These are phyloP conservation scores for Pilophorus perplexus DNA, from an alignment of 2,888 invertebrate species.

Conservation along the genomic window DNA sequence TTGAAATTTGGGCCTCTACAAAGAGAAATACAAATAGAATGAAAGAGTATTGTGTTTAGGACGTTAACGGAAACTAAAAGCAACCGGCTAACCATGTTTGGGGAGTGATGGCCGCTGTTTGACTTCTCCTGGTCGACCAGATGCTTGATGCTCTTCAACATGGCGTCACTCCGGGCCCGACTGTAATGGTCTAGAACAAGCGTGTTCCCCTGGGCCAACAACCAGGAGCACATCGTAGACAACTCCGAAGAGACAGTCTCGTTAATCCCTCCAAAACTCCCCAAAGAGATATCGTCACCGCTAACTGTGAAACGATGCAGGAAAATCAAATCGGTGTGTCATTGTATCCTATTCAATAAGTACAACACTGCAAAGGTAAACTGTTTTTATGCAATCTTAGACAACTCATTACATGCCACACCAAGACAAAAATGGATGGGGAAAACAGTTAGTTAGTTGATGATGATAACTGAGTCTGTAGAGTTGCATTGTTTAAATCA, in stretches of 20 bases:
- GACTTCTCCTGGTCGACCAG: constrained; percentile 77
- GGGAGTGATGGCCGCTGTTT: constrained; percentile 56
- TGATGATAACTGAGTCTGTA: no score
- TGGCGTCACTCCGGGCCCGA: constrained; percentile 70
- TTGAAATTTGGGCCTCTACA: constrained; percentile 66
- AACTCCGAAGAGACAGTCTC: constrained; percentile 69
- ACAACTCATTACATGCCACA: no score
- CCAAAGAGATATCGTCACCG: constrained; percentile 57
- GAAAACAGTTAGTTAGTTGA: no score
- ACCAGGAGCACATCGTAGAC: constrained; percentile 79
- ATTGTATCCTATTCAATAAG: no score
- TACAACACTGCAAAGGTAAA: no score
- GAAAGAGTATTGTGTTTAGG: no score
- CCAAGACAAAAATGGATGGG: neutral
- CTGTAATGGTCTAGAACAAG: constrained; percentile 75
- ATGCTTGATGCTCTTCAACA: constrained; percentile 70
- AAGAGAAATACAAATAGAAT: no score
- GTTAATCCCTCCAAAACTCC: constrained; percentile 65
- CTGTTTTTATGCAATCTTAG: no score
- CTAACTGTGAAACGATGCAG: constrained; percentile 27
- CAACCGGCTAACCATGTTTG: constrained; percentile 45
- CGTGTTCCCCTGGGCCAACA: constrained; percentile 67
- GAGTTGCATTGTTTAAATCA: no score
- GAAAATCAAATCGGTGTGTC: neutral
- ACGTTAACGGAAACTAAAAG: no score